These are phyloP conservation scores for Gulo gulo DNA, from an alignment of 2,113 vertebrate genomes.

Conservation along the genomic window DNA sequence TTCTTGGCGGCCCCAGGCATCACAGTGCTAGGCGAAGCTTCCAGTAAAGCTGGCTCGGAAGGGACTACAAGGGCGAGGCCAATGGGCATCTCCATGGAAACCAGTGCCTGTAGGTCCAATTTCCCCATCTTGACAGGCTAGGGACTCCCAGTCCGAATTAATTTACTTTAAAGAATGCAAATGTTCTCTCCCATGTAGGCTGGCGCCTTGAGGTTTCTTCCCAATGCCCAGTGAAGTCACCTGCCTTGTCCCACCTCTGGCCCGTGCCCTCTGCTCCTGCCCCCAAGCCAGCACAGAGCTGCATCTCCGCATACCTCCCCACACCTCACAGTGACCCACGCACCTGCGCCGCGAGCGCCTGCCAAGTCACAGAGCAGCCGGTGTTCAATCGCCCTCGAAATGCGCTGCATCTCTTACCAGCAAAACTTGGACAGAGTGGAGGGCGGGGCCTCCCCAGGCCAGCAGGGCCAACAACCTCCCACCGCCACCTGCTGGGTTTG, in stretches of 20 bases:
- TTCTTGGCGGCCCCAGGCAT: background rate
- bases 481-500: background rate
- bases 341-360: background rate
- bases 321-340: background rate
- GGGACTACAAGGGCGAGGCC: background rate
- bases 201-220: background rate
- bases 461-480: background rate
- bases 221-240: background rate
- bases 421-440: background rate
- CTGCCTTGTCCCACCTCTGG: background rate
- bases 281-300: background rate
- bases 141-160: background rate
- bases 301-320: background rate
- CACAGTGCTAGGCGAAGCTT: background rate
- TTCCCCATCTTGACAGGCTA: background rate
- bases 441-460: background rate
- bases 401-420: background rate
- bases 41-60: background rate
- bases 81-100: constrained; percentile 12
- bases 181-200: background rate
- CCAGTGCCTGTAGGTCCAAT: background rate
- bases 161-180: background rate
- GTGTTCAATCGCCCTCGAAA: background rate
- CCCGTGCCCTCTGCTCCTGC: background rate
- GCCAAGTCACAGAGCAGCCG: rapidly evolving